Base-by-base conservation (phyloP, 1,140 invertebrate genomes). In the Samia ricini region DNA sequence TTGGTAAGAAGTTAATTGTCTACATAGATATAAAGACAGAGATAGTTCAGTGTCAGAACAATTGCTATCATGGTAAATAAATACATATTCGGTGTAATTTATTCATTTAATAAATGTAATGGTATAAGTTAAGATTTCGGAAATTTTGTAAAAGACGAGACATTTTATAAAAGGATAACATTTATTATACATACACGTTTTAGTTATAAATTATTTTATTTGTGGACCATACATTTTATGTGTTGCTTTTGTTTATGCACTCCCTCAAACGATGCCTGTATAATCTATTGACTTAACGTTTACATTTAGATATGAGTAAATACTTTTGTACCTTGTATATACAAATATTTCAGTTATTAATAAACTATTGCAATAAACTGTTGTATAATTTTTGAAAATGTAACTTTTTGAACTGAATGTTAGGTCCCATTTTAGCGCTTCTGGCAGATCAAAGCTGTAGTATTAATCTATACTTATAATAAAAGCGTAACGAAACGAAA, bases 281-380 rank as follows among this genome's bases (percentile, higher is more conserved):
- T n/a, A 42, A 10, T 42, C 7, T 42, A 42, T 42, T 42, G 33
- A 42, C 8, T 42, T 42, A 42, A 42, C 33, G 26, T 42, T 15
- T 57, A 49, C 15, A 59, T 20, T 48, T 48, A 59, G 6, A 59
- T 29, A 19, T 57, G 36, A 15, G 56, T 23, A 36, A 49, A 71
- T 68, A 74, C 69, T 78, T 77, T 76, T 76, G 70, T 80, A 80
- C 73, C 72, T 74, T 76, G 76, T 81, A 78, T 75, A 77, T 74
- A 78, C 20, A 58, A 56, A 72, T 71, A 66, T 36, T 19, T 33
- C n/a, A 61, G 64, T 68, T 69, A 73, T 61, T 72, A 67, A 69
- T 66, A 57, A 62, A 65, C 57, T 63, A 63, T 62, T 50, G 65
- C 67, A 63, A 61, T 51, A 42, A 24, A 2, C 3, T 42, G 8